A percentile compares a stretch with the other conserved stretches of the same genome.
phyloP scores from a whole-genome alignment of 2,888 invertebrate species.

The Andrena haemorrhoa region DNA sequence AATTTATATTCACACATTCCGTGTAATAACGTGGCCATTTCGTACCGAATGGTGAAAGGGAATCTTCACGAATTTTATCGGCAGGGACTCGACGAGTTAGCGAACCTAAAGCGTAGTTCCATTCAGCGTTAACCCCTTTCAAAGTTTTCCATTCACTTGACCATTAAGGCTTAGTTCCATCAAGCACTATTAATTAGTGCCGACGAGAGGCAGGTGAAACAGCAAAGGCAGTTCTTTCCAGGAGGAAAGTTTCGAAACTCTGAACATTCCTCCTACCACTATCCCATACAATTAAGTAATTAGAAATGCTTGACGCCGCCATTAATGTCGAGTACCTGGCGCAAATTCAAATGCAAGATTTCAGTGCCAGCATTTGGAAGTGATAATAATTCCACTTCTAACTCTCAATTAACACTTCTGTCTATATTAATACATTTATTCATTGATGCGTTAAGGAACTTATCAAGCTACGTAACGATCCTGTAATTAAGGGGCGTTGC shows the following conservation, averaged over 20 bases:
- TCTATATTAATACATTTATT: too few species aligned
- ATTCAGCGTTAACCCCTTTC: conserved; percentile 13
- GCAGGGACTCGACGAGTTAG: conserved; percentile 8
- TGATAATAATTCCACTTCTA: neutral
- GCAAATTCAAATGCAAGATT: neutral
- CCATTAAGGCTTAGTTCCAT: conserved; percentile 17
- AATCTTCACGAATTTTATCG: conserved; percentile 6
- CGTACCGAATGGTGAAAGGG: neutral
- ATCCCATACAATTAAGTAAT: conserved; percentile 8
- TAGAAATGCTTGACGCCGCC: neutral
- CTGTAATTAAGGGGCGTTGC: too few species aligned
- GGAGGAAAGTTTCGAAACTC: neutral
- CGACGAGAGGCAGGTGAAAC: conserved; percentile 12
- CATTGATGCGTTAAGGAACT: too few species aligned
- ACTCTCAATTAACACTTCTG: neutral
- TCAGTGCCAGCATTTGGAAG: neutral
- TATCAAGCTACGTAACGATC: too few species aligned
- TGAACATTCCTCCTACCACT: neutral
- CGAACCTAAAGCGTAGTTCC: conserved; percentile 18
- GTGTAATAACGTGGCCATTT: neutral
- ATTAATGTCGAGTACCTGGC: neutral
- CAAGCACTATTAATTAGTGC: conserved; percentile 27
- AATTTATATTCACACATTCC: neutral
- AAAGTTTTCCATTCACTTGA: conserved; percentile 36
- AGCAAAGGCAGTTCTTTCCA: conserved; percentile 3